A percentile compares a stretch with the other conserved stretches of the same genome.
Conservation (phyloP, 2,888 invertebrate genomes). For the Pyralis farinalis region DNA sequence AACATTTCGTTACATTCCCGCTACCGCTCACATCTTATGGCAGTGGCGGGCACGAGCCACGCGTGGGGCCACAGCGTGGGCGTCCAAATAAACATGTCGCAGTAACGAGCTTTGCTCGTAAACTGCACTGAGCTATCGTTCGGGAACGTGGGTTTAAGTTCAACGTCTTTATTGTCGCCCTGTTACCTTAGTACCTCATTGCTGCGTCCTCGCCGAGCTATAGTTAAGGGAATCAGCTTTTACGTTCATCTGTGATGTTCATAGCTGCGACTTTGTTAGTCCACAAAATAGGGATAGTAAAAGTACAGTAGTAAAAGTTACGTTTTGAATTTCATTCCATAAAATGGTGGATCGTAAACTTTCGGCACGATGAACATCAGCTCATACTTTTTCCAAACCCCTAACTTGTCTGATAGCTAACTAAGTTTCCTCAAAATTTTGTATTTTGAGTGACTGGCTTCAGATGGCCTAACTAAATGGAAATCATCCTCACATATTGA, state of each 20-base stretch:
- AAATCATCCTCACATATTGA: too few relatives aligned
- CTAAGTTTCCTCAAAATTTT: too few relatives aligned
- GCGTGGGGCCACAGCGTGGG: slow-evolving; percentile 62
- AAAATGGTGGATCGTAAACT: too few relatives aligned
- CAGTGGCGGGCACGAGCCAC: slow-evolving; percentile 57
- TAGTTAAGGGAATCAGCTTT: neutral
- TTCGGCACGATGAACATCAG: too few relatives aligned
- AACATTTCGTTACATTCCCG: slow-evolving; percentile 22
- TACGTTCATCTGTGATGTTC: neutral
- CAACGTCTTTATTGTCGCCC: slow-evolving; percentile 49
- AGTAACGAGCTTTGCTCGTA: slow-evolving; percentile 52
- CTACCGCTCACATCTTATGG: slow-evolving; percentile 25
- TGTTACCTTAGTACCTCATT: neutral
- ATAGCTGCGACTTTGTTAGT: neutral
- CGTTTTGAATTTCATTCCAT: too few relatives aligned
- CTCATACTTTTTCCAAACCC: too few relatives aligned
- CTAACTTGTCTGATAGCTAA: too few relatives aligned
- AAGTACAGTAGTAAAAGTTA: too few relatives aligned
- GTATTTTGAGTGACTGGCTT: too few relatives aligned
- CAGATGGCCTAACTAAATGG: too few relatives aligned
- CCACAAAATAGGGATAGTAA: too few relatives aligned
- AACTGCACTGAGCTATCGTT: slow-evolving; percentile 45
- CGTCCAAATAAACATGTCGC: slow-evolving; percentile 67
- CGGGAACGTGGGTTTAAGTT: slow-evolving; percentile 37
- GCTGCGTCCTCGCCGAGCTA: neutral